Percentiles rank a stretch among this genome's conserved stretches.
Conservation (phyloP, 2,888 invertebrate genomes). For the Oscheius sp. region DNA sequence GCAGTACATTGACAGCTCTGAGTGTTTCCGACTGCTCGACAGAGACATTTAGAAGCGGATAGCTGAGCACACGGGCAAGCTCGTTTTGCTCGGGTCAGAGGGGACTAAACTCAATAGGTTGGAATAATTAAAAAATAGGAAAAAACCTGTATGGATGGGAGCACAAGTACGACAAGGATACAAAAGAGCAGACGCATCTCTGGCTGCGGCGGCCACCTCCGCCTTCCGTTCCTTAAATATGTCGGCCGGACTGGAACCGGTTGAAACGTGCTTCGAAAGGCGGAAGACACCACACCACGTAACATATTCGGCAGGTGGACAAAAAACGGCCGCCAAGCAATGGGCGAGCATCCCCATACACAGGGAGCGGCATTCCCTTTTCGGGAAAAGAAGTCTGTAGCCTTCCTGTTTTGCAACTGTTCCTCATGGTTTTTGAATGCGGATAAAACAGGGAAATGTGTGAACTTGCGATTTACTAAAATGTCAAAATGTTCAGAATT, state of each 20-base stretch:
- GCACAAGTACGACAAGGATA: constrained; percentile 1
- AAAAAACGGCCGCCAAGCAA: no score
- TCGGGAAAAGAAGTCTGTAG: no score
- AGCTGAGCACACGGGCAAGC: constrained; percentile 56
- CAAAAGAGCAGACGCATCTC: constrained; percentile 27
- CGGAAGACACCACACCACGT: no score
- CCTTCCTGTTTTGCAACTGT: no score
- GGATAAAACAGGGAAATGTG: no score
- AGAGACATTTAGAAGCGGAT: constrained; percentile 48
- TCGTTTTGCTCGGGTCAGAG: constrained; percentile 48
- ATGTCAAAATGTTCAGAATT: no score
- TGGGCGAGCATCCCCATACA: neutral
- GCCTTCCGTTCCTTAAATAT: constrained; percentile 30
- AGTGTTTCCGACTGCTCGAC: constrained; percentile 45
- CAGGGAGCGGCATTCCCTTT: no score
- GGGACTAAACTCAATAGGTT: constrained; percentile 35
- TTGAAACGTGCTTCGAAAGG: constrained; percentile 22
- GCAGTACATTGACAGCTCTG: constrained; percentile 51
- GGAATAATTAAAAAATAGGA: neutral
- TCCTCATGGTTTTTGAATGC: no score
- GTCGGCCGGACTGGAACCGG: constrained; percentile 27
- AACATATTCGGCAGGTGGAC: no score
- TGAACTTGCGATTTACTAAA: no score
- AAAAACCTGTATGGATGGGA: constrained; percentile 22
- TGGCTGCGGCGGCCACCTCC: constrained; percentile 4